Conservation (phyloP, 2,888 invertebrate species). For the Mesodorylaimus sp. region DNA sequence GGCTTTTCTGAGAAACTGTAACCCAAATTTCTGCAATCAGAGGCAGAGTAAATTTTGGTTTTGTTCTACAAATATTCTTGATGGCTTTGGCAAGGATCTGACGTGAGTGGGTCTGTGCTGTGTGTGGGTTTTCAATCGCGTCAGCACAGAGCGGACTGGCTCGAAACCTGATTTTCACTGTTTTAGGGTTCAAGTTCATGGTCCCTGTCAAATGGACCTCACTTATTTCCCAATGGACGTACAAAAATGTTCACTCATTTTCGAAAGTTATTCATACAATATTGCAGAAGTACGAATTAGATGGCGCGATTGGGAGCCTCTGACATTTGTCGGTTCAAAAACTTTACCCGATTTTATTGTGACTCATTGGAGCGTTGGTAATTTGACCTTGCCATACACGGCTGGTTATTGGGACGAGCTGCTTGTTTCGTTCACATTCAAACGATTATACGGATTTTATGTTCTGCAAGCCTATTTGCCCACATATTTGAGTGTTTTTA, state of each 20-base stretch:
- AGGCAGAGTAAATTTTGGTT: no score
- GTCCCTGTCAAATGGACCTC: conserved; percentile 26
- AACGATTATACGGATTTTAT: conserved; percentile 28
- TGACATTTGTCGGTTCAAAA: conserved; percentile 19
- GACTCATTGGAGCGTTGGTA: conserved; percentile 19
- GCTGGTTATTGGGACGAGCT: conserved; percentile 29
- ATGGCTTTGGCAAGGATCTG: no score
- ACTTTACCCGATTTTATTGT: conserved; percentile 21
- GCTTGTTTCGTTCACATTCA: conserved; percentile 24
- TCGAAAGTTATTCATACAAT: conserved; percentile 29
- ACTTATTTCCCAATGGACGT: conserved; percentile 26
- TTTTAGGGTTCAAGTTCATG: conserved; percentile 11
- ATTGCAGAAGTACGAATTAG: conserved; percentile 29
- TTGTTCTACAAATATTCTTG: no score
- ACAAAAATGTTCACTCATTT: conserved; percentile 26
- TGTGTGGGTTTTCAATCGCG: no score
- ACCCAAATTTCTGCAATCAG: no score
- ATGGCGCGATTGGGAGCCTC: conserved; percentile 27
- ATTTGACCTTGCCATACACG: conserved; percentile 24
- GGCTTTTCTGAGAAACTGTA: no score
- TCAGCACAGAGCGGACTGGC: no score
- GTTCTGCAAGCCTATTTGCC: conserved; percentile 29
- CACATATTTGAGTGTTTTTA: conserved; percentile 28
- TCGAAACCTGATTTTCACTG: no score
- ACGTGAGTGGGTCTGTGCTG: no score